These are phyloP conservation scores for Apodemus speciosus DNA, from an alignment of 2,113 vertebrate genomes.

Conservation along the genomic window DNA sequence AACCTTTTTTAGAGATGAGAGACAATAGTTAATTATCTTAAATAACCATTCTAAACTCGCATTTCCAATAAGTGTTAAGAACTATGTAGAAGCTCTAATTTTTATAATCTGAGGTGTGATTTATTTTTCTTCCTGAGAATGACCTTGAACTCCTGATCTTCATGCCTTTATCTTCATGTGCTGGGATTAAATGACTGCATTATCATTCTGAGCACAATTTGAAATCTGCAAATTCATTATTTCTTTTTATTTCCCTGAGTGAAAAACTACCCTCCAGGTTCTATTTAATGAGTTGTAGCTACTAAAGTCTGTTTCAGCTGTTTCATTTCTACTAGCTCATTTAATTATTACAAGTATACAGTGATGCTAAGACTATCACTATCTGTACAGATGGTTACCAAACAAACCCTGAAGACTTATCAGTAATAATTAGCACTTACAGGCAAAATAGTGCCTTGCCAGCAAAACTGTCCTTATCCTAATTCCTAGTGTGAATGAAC, in stretches of 20 bases:
- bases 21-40: not conserved
- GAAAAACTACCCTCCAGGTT: not conserved
- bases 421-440: not conserved
- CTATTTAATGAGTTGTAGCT: not conserved
- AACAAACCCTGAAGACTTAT: not conserved
- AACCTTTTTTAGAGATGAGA: not conserved
- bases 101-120: not conserved
- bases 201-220: not conserved
- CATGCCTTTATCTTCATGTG: not conserved
- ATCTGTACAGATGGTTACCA: not conserved
- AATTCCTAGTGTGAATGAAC: not conserved
- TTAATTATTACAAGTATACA: not conserved
- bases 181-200: not conserved
- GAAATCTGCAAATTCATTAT: not conserved
- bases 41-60: not conserved
- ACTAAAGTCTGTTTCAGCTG: not conserved
- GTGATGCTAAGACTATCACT: not conserved
- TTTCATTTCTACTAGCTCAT: slow-evolving; percentile 4
- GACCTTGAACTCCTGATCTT: not conserved
- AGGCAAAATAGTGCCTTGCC: not conserved
- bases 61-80: not conserved
- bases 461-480: not conserved
- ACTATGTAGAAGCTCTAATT: not conserved
- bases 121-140: not conserved
- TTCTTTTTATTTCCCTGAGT: not conserved